Base-by-base conservation (phyloP, 2,113 vertebrate genomes). In the Dasyurus viverrinus region DNA sequence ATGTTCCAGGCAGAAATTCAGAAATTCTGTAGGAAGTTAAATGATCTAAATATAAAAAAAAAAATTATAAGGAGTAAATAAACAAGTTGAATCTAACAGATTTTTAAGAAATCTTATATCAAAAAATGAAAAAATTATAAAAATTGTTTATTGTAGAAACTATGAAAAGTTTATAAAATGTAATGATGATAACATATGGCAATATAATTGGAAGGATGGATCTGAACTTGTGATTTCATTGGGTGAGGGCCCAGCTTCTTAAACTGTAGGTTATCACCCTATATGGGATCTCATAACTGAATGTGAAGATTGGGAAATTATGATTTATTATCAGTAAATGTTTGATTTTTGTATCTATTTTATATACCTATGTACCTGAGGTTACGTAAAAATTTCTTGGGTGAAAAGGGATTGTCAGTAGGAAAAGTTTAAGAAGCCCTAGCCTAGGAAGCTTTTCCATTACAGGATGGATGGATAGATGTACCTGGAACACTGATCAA, bases 21-120 rank as follows among this genome's bases (percentile, higher is more conserved):
- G 46, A 68, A 92, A 52, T 50, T 22, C 10, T 57, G 92, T 12
- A 94, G 16, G 36, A 93, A 94, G 50, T 94, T 90, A 96, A 95
- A 89, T 94, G 55, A 52, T 93, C 50, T 26, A 96, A 95, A 91
- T 46, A 55, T 97, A 6, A 97, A 89, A 22, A 95, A 95, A 12
- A 42, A 42, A 96, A 96, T 94, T 91, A 53, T 42, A 26, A 92
- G 48, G 89, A 91, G 14, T 93, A 1, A 94, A 50, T 91, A 93
- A 92, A 91, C 48, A 92, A 96, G 26, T 53, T 91, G 68, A 84
- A 84, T 22, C 22, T 42, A 84, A n/a, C 68, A n/a, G 1, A 42
- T 84, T 22, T 84, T 84, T 1, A 84, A 6, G 48, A 84, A 42
- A 22, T 76, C 14, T n/a, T 22, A 76, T 19, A n/a, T 19, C 12